phyloP scores from a whole-genome alignment of 2,113 vertebrate species.

The Cephalopterus ornatus region DNA sequence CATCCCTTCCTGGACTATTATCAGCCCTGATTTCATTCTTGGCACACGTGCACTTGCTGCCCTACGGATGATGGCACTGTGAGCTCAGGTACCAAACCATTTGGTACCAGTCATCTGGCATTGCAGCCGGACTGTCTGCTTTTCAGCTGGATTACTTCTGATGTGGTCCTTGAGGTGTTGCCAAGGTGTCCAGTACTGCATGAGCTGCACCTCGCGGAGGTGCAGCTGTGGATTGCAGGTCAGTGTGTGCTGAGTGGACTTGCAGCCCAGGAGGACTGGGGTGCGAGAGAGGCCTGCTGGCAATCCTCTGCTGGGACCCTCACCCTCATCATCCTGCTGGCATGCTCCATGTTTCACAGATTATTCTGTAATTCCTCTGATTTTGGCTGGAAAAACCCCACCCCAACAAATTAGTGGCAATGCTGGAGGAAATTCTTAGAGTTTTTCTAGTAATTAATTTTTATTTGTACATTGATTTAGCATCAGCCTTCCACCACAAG shows the following conservation, averaged over 20 bases:
- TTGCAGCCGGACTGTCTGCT: not conserved
- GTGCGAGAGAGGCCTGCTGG: not conserved
- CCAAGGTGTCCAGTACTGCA: too few species aligned
- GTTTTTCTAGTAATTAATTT: not conserved
- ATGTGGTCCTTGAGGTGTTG: not conserved
- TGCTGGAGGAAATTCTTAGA: not conserved
- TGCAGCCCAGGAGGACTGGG: not conserved
- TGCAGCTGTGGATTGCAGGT: not conserved
- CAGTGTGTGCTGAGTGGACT: not conserved
- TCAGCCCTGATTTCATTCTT: not conserved
- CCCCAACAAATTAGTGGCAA: not conserved
- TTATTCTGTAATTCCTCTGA: not conserved
- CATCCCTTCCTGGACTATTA: not conserved
- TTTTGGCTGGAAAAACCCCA: not conserved
- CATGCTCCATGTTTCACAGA: not conserved
- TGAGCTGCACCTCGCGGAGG: not conserved
- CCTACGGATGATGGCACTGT: not conserved
- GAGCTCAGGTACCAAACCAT: not conserved
- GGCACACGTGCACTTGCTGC: rapidly evolving
- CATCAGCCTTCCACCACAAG: not conserved
- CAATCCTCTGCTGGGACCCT: not conserved
- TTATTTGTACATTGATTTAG: not conserved
- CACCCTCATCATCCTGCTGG: not conserved
- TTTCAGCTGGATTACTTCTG: not conserved
- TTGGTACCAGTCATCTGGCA: rapidly evolving